A percentile compares a stretch with the other conserved stretches of the same genome.
These are phyloP conservation scores for Neocrepidodera transversa DNA, from an alignment of 2,888 invertebrate species.

Conservation along the genomic window DNA sequence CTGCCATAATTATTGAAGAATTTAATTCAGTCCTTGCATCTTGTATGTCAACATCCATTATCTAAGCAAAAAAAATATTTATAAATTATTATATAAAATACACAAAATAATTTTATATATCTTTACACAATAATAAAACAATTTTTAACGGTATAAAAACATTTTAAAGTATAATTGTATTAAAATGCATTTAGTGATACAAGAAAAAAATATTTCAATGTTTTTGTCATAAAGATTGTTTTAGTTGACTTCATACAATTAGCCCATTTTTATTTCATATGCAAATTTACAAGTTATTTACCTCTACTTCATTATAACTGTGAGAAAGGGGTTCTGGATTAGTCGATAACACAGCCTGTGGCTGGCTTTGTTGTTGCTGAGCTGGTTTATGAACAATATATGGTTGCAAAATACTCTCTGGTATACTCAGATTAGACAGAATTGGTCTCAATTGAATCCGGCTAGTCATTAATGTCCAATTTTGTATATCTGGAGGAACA, in stretches of 20 bases:
- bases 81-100: neutral
- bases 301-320: slow-evolving; percentile 35
- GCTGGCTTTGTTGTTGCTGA: neutral
- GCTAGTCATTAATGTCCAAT: slow-evolving; percentile 53
- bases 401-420: slow-evolving; percentile 50
- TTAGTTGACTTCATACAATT: too few species aligned
- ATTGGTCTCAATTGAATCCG: slow-evolving; percentile 50
- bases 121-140: too few species aligned
- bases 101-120: too few species aligned
- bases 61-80: slow-evolving; percentile 51
- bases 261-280: too few species aligned
- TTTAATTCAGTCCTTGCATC: slow-evolving; percentile 46
- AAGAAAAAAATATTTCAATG: too few species aligned
- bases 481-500: slow-evolving; percentile 53
- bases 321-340: slow-evolving; percentile 13
- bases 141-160: too few species aligned
- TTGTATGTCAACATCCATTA: slow-evolving; percentile 64
- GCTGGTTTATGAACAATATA: slow-evolving; percentile 50
- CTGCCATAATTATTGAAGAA: slow-evolving; percentile 43
- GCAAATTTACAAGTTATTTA: too few species aligned
- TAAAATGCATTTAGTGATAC: too few species aligned
- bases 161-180: too few species aligned
- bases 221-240: too few species aligned
- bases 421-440: slow-evolving; percentile 50
- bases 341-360: slow-evolving; percentile 10